phyloP scores from a whole-genome alignment of 1,140 invertebrate species.

The Druon quercuslanigerum region DNA sequence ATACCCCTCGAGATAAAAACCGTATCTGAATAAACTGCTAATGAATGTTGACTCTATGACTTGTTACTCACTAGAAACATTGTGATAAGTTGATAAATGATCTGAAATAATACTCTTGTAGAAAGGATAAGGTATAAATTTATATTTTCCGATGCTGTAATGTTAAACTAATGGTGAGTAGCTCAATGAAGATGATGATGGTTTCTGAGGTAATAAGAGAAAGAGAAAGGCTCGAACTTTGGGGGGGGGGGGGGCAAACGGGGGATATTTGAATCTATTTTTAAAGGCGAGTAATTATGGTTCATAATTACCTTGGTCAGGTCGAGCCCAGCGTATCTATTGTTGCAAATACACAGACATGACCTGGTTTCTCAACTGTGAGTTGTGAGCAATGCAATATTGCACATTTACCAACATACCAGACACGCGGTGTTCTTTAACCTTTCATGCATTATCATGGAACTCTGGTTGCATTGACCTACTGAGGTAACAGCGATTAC shows the following conservation, averaged over 20 bases:
- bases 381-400: not conserved
- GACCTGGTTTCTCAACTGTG: conserved; percentile 50
- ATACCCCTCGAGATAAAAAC: no score
- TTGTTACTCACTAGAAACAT: no score
- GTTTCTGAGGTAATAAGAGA: conserved; percentile 12
- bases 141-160: no score
- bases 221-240: conserved; percentile 4
- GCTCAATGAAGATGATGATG: not conserved
- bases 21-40: no score
- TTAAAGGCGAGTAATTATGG: conserved; percentile 39
- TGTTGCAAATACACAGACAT: conserved; percentile 40
- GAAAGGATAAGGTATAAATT: no score
- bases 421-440: conserved; percentile 54
- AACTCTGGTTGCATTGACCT: conserved; percentile 67
- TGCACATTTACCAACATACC: conserved; percentile 25
- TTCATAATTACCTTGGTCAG: conserved; percentile 39
- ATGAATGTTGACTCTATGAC: no score
- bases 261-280: conserved; percentile 45
- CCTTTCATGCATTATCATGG: conserved; percentile 62
- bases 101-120: no score
- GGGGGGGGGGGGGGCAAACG: conserved; percentile 29
- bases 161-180: not conserved
- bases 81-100: no score
- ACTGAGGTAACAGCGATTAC: conserved; percentile 55
- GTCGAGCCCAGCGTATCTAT: conserved; percentile 33